Conservation (phyloP, 2,888 invertebrate species). For the Apantesis nais region DNA sequence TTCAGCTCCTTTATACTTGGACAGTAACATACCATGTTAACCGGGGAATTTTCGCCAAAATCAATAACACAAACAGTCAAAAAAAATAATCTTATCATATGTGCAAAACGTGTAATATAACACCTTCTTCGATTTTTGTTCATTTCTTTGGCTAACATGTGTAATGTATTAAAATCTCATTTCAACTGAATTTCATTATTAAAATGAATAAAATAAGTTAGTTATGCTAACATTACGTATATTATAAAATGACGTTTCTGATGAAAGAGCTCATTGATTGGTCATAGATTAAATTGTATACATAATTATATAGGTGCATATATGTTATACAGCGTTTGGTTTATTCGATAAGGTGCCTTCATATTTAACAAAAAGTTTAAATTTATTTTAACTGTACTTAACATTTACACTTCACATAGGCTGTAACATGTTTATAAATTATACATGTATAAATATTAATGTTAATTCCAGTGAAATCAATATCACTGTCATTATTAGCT, state of each 20-base stretch:
- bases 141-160: background rate
- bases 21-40: conserved; percentile 3
- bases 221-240: background rate
- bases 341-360: background rate
- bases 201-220: conserved; percentile 17
- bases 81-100: conserved; percentile 2
- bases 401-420: background rate
- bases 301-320: background rate
- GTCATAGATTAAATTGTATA: conserved; percentile 7
- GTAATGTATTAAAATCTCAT: conserved; percentile 1
- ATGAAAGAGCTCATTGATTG: conserved; percentile 17
- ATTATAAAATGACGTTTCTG: conserved; percentile 3
- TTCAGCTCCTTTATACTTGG: background rate
- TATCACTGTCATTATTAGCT: background rate
- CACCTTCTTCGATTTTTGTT: conserved; percentile 1
- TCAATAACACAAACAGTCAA: conserved; percentile 9
- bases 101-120: background rate
- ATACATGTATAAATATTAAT: no score
- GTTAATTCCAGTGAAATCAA: background rate
- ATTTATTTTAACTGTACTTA: background rate
- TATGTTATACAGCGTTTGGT: background rate
- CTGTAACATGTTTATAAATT: background rate
- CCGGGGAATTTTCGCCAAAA: background rate
- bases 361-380: background rate
- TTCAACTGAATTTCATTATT: conserved; percentile 14